Base-by-base conservation (phyloP, 1,140 invertebrate genomes). In the Drosophila trapezifrons region DNA sequence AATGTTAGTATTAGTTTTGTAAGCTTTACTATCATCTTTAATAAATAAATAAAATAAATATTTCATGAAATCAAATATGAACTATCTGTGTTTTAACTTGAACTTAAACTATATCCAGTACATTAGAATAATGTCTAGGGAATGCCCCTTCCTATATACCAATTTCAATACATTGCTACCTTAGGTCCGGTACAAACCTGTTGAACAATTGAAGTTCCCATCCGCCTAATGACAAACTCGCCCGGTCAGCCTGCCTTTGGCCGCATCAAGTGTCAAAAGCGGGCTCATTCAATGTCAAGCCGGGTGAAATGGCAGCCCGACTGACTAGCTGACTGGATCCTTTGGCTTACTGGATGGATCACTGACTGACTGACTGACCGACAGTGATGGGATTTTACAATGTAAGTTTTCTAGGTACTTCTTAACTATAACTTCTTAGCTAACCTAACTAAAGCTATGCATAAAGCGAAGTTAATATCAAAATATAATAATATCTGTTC, bases 261-360 rank as follows among this genome's bases (percentile, higher is more conserved):
- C 60, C 73, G 72, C 84, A 78, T 90, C 84, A 84, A 55, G 69
- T 89, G 84, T 69, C 84, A 90, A 89, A 89, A 90, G 65, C 77
- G 59, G 80, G 51, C 84, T 76, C 85, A 89, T 89, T 89, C 85
- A 89, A 89, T 90, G 84, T 90, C 84, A 90, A 70, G 59, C 84
- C 49, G 52, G 79, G 72, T 89, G 80, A 84, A 87, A 87, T 89
- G 80, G 76, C 76, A 70, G 67, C 70, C 71, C 63, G 69, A 89
- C 76, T 72, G 76, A 78, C 63, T 69, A 65, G 52, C 69, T 63
- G 46, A 49, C 62, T 43, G 60, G 25, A 42, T 22, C 60, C 60
- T 29, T 42, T 63, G 59, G 37, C 25, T 42, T 13, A 18, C 55
- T 40, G 60, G 60, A 63, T 63, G 60, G 60, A 63, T 63, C 38